A percentile compares a stretch with the other conserved stretches of the same genome.
These are phyloP conservation scores for Bombycilla garrulus DNA, from an alignment of 2,113 vertebrate species.

Conservation along the genomic window DNA sequence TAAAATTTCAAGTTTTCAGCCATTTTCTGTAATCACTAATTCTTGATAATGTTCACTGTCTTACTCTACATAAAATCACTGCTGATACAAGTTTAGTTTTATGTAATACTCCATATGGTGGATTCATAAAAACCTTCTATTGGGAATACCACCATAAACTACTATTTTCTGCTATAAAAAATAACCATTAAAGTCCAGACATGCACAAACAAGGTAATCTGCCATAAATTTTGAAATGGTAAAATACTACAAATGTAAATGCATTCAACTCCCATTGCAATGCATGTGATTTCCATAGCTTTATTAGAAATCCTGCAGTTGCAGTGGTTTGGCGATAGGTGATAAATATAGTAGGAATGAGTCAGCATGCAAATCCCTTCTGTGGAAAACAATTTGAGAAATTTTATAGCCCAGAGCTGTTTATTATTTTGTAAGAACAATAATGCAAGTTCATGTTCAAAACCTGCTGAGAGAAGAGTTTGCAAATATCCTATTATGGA, in stretches of 20 bases:
- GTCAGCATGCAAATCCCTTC: conserved; percentile 82
- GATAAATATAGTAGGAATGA: conserved; percentile 80
- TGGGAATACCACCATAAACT: conserved; percentile 80
- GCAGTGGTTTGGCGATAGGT: conserved; percentile 67
- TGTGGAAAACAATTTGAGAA: conserved; percentile 74
- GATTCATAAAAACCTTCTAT: conserved; percentile 77
- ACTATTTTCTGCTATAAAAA: conserved; percentile 82
- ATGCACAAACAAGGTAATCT: conserved; percentile 84
- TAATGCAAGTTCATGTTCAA: conserved; percentile 76
- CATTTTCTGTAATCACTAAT: conserved; percentile 65
- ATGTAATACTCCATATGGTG: conserved; percentile 78
- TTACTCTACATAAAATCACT: conserved; percentile 69
- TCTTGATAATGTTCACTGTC: conserved; percentile 65
- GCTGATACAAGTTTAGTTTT: conserved; percentile 69
- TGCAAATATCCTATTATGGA: conserved; percentile 64
- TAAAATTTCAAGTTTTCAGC: conserved; percentile 19
- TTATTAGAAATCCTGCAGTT: conserved; percentile 79
- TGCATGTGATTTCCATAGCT: conserved; percentile 78
- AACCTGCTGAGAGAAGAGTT: conserved; percentile 76
- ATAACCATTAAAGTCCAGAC: conserved; percentile 78
- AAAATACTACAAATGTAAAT: conserved; percentile 80
- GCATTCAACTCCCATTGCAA: conserved; percentile 76
- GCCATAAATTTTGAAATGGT: conserved; percentile 81
- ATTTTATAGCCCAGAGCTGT: conserved; percentile 79
- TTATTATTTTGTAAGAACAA: conserved; percentile 78